Base-by-base conservation (phyloP, 2,888 invertebrate genomes). In the Pseudococcus longispinus region DNA sequence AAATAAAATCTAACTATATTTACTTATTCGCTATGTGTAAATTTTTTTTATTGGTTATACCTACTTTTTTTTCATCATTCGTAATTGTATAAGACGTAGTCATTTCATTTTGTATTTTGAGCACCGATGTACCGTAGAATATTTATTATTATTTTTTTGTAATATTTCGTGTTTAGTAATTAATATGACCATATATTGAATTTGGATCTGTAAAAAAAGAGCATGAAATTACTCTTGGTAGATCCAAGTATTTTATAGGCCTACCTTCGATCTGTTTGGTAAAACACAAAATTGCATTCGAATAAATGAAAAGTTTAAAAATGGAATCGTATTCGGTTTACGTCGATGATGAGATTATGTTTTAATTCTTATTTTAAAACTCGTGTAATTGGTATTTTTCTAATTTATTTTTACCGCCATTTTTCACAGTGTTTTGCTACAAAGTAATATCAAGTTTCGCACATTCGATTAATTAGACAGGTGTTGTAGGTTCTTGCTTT, bases 91-190 rank as follows among this genome's bases (percentile, higher is more conserved):
- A 70, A 70, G 77, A 80, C n/a, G 77, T 80, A 80, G 77, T 80
- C 42, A 37, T 80, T 80, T 80, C 20, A 80, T 80, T 80, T n/a
- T 80, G 1, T 42, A 80, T 37, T 80, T 80, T 80, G 77, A 80
- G 42, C 77, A 42, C 77, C 77, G 42, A 42, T 80, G 42, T 80
- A 80, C 42, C 42, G 42, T 42, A 42, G 77, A 37, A 20, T 42
- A 29, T 42, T 80, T 74, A 74, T 80, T 80, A 32, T 37, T 18
- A 18, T 70, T 70, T 70, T 70, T 29, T 70, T 70, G 13, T 65
- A 65, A 26, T 65, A 13, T 29, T 20, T 29, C 65, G 23, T 65
- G 8, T 26, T 70, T 70, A 6, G 29, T 13, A 29, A 29, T 15
- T 70, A 70, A 60, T 32, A 26, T 20, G 70, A 15, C 15, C 18